Conservation (phyloP, 35 echinoderm and acorn worm genomes). For the Apostichopus parvimensis region DNA sequence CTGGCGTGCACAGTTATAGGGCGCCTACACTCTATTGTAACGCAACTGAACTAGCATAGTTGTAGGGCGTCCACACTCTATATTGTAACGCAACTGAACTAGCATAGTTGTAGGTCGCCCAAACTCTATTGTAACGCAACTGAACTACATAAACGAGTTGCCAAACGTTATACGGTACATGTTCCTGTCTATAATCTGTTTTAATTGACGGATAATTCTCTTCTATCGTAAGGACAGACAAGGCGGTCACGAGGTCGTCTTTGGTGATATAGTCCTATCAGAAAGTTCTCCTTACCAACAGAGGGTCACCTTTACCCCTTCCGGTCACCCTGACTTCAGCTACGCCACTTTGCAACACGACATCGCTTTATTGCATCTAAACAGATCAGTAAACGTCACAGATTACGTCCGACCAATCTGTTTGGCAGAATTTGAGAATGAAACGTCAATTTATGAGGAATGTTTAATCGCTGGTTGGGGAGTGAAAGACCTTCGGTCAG, state of each 20-base stretch:
- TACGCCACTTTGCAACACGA: conserved; percentile 10
- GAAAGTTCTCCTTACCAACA: background rate
- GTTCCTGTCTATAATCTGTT: too few relatives aligned
- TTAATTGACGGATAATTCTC: too few relatives aligned
- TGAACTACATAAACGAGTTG: too few relatives aligned
- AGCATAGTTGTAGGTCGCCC: too few relatives aligned
- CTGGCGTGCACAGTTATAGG: too few relatives aligned
- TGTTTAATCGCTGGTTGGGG: conserved; percentile 47
- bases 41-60: too few relatives aligned
- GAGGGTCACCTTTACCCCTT: background rate
- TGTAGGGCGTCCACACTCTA: too few relatives aligned
- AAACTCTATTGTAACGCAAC: too few relatives aligned
- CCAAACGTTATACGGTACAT: too few relatives aligned
- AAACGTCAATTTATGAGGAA: conserved; percentile 1
- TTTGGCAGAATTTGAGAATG: background rate
- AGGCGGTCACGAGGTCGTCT: conserved; percentile 5
- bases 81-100: too few relatives aligned
- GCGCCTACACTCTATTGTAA: too few relatives aligned
- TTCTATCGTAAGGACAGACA: conserved; percentile 28
- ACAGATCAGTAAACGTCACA: background rate
- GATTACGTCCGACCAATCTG: conserved; percentile 33
- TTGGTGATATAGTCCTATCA: background rate
- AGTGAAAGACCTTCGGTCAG: background rate
- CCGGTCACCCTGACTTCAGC: background rate
- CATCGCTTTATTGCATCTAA: conserved; percentile 24